phyloP scores from a whole-genome alignment of 2,888 invertebrate genomes.

The Drosophila borborema region DNA sequence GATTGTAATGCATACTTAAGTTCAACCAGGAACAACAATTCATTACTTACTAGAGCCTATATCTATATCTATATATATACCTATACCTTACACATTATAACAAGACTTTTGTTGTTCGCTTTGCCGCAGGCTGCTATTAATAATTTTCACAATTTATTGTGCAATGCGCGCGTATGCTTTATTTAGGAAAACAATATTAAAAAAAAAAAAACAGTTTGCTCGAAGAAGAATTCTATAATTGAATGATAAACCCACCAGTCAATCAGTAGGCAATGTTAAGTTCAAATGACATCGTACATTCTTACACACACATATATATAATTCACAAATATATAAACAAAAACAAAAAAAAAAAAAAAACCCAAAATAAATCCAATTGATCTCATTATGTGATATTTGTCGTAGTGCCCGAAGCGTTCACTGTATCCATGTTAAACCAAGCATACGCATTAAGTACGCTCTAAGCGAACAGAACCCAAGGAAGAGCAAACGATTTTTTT shows the following conservation, averaged over 20 bases:
- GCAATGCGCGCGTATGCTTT: conserved; percentile 8
- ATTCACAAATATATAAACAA: conserved; percentile 18
- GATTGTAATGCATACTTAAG: conserved; percentile 38
- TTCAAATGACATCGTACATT: conserved; percentile 56
- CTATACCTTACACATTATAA: conserved; percentile 7
- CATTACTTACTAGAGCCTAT: conserved; percentile 22
- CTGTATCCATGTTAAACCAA: conserved; percentile 64
- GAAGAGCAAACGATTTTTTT: conserved; percentile 25
- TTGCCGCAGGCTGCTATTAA: conserved; percentile 13
- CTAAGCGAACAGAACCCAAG: conserved; percentile 53
- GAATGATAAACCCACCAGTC: conserved; percentile 56
- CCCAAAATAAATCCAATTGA: conserved; percentile 79
- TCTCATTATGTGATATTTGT: conserved; percentile 83
- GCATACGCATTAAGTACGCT: conserved; percentile 56
- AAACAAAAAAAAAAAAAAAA: conserved; percentile 29
- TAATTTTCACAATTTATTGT: conserved; percentile 11
- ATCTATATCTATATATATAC: conserved; percentile 1
- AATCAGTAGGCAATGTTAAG: conserved; percentile 57
- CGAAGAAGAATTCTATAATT: conserved; percentile 26
- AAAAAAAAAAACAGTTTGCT: conserved; percentile 28
- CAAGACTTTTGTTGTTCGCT: conserved; percentile 20
- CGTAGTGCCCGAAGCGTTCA: conserved; percentile 78
- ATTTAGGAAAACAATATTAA: background rate
- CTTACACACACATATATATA: conserved; percentile 39
- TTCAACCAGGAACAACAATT: conserved; percentile 4